Conservation (phyloP, 2,113 vertebrate species). For the Acanthochromis polyacanthus region DNA sequence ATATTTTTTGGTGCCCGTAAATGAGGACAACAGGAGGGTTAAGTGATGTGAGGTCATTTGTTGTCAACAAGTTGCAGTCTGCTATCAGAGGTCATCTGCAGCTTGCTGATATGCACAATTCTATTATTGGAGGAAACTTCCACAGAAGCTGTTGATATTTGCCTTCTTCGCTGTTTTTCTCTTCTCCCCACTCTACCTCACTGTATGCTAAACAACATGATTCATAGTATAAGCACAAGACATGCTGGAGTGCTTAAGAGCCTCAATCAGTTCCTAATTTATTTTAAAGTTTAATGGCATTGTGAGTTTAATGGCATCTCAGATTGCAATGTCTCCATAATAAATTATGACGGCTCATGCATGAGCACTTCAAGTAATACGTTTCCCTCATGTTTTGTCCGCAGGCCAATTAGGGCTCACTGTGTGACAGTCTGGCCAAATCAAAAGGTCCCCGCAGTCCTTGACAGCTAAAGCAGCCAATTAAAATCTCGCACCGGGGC, state of each 20-base stretch:
- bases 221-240: slow-evolving; percentile 30
- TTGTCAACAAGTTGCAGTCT: slow-evolving; percentile 37
- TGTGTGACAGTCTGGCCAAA: slow-evolving; percentile 50
- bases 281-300: slow-evolving; percentile 70
- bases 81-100: neutral
- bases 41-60: slow-evolving; percentile 29
- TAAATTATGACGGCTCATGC: slow-evolving; percentile 58
- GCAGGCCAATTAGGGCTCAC: slow-evolving; percentile 59
- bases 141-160: slow-evolving; percentile 24
- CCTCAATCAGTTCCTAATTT: slow-evolving; percentile 59
- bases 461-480: slow-evolving; percentile 57
- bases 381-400: slow-evolving; percentile 54
- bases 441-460: slow-evolving; percentile 61
- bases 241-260: slow-evolving; percentile 39
- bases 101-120: slow-evolving; percentile 11
- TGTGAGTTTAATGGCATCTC: slow-evolving; percentile 65
- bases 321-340: slow-evolving; percentile 50
- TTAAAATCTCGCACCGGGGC: slow-evolving; percentile 39
- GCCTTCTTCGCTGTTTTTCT: neutral
- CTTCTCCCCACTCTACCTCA: neutral
- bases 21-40: no score
- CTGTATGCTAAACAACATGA: slow-evolving; percentile 15
- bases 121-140: neutral
- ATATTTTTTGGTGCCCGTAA: no score
- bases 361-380: slow-evolving; percentile 57